Conservation (phyloP, 2,888 invertebrate genomes). For the Stegana nigrithorax region DNA sequence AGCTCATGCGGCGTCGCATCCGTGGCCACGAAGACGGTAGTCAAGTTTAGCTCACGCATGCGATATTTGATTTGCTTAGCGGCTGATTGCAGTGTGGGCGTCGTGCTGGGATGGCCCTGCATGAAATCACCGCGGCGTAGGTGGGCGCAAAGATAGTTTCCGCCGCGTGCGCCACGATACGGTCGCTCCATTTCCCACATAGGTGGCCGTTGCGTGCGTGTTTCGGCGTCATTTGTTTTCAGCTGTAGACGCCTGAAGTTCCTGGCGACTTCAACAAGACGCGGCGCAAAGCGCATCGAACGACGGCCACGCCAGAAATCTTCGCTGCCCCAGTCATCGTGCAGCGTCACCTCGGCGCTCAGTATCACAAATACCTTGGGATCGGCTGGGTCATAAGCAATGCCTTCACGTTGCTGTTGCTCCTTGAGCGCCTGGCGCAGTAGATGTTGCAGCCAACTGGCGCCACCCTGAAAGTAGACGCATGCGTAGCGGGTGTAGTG, state of each 20-base stretch:
- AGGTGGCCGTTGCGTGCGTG: slow-evolving; percentile 71
- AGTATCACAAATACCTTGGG: slow-evolving; percentile 52
- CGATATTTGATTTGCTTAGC: slow-evolving; percentile 78
- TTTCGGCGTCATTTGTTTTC: slow-evolving; percentile 72
- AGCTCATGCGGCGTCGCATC: slow-evolving; percentile 76
- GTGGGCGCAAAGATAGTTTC: slow-evolving; percentile 86
- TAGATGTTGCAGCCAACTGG: slow-evolving; percentile 74
- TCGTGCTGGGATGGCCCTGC: slow-evolving; percentile 76
- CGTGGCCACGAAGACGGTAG: slow-evolving; percentile 83
- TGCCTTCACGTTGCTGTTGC: slow-evolving; percentile 34
- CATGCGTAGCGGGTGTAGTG: slow-evolving; percentile 76
- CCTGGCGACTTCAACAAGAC: slow-evolving; percentile 76
- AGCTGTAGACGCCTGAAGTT: slow-evolving; percentile 74
- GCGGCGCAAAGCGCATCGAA: slow-evolving; percentile 89
- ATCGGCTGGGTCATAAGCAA: slow-evolving; percentile 39
- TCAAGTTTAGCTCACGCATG: slow-evolving; percentile 72
- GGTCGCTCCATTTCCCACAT: slow-evolving; percentile 73
- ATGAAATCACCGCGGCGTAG: slow-evolving; percentile 91
- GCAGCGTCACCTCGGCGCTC: slow-evolving; percentile 88
- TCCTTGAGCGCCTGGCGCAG: slow-evolving; percentile 65
- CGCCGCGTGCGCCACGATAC: slow-evolving; percentile 72
- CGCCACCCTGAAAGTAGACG: slow-evolving; percentile 85
- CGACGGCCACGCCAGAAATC: slow-evolving; percentile 88
- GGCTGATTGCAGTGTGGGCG: slow-evolving; percentile 83
- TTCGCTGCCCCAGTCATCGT: slow-evolving; percentile 85